Evolutionary conservation across 1,140 invertebrate species (phyloP), one percentile per base, ranked within the genome.

Genomic region (Dufourea novaeangliae): DNA sequence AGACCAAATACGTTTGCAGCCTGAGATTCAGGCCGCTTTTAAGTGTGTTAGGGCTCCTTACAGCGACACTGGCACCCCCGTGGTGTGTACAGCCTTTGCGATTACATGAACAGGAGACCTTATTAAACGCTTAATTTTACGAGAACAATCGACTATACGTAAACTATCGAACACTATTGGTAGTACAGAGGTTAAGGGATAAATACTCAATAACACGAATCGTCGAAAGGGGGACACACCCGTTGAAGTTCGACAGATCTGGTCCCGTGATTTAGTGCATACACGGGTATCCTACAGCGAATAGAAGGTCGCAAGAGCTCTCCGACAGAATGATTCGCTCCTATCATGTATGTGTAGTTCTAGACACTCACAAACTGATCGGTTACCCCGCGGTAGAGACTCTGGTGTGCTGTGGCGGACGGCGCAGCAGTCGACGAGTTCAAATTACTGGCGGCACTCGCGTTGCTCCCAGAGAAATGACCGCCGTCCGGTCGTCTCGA

Each of bases 341-440:
- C 46, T 37, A 63, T 25, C 56, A n/a, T n/a, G n/a, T n/a, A n/a
- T n/a, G n/a, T n/a, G n/a, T n/a, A n/a, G 12, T n/a, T 50, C 61
- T 56, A 67, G 62, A 67, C 85, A 90, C 89, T 90, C 86, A 90
- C 89, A 73, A 88, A 87, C 73, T 86, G 87, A 29, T 90, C 86
- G 82, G 74, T 79, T 82, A 85, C 59, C 20, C 56, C 68, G 34
- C 88, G 82, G 75, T 89, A 90, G 78, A 84, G 54, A 77, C 27
- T 83, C 44, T 83, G 73, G 20, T 86, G 83, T 17, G 71, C 52
- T 34, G 80, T 71, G 41, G 80, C 68, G 41, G 82, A 63, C 66
- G 75, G 39, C 22, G 69, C 71, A 10, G 79, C 71, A 22, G 66
- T 67, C 32, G 79, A 73, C 27, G 82, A 72, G 22, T 72, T 74